These are phyloP conservation scores for Ellobium chinense DNA, from an alignment of 2,888 invertebrate species.

Conservation along the genomic window DNA sequence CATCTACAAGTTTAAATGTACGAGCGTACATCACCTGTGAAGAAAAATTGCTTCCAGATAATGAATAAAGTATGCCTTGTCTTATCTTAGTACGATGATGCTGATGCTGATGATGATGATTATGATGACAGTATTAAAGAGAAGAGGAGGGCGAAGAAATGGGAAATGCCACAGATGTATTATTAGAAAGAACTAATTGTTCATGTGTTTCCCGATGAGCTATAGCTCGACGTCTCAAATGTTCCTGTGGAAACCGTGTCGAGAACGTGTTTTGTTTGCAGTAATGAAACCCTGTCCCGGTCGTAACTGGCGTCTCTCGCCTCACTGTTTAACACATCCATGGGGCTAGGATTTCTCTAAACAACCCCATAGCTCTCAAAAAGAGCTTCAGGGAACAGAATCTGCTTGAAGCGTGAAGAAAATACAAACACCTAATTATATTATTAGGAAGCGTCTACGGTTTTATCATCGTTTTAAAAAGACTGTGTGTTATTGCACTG, in stretches of 20 bases:
- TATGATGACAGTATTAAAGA: too few species aligned
- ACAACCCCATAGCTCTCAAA: constrained; percentile 29
- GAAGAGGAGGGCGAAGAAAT: too few species aligned
- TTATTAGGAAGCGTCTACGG: constrained; percentile 22
- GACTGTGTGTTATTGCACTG: background rate
- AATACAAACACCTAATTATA: constrained; percentile 45
- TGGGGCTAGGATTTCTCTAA: constrained; percentile 14
- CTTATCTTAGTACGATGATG: too few species aligned
- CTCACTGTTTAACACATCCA: constrained; percentile 18
- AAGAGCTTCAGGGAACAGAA: constrained; percentile 23
- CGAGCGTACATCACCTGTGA: too few species aligned
- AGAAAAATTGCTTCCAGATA: too few species aligned
- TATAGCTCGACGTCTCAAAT: background rate
- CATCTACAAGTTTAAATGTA: too few species aligned
- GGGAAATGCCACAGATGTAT: too few species aligned
- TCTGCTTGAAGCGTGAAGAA: constrained; percentile 30
- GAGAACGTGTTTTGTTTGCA: constrained; percentile 17
- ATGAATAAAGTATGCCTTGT: too few species aligned
- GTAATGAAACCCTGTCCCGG: background rate
- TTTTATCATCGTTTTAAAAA: constrained; percentile 15
- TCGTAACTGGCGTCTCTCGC: background rate
- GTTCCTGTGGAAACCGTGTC: background rate
- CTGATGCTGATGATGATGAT: too few species aligned
- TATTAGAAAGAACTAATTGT: too few species aligned
- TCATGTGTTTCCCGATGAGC: too few species aligned